Percentiles rank a stretch among this genome's conserved stretches.
Evolutionary conservation across 2,113 vertebrate genomes (phyloP).

Genomic region (Peromyscus maniculatus): DNA sequence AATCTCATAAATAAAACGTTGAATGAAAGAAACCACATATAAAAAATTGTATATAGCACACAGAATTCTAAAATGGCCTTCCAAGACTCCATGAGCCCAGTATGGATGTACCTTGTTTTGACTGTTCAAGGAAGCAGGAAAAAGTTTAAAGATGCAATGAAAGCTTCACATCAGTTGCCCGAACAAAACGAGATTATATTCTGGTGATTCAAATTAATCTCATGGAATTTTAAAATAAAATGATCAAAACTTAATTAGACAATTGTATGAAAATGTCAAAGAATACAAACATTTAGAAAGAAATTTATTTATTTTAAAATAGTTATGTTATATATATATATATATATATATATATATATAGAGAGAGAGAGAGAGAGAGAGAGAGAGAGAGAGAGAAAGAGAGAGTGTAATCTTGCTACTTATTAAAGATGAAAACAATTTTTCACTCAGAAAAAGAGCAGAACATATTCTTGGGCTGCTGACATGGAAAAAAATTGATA

Average conservation of each 20-base stretch:
- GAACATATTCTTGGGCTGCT: neutral
- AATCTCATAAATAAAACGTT: neutral
- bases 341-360: too few species aligned
- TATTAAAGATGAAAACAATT: neutral
- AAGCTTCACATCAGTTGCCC: constrained; percentile 17
- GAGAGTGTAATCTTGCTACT: neutral
- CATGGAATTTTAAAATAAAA: neutral
- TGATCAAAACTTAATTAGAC: neutral
- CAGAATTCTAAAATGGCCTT: neutral
- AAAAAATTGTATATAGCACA: neutral
- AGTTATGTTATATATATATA: neutral
- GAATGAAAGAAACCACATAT: neutral
- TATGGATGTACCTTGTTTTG: neutral
- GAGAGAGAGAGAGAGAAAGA: too few species aligned
- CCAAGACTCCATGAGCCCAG: neutral
- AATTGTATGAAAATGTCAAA: neutral
- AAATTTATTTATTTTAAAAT: neutral
- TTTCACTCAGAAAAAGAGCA: neutral
- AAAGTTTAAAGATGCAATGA: neutral
- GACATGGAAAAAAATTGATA: neutral
- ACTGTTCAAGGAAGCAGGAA: constrained; percentile 18
- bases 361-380: too few species aligned
- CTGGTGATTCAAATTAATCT: neutral
- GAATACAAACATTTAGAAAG: neutral
- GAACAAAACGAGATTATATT: constrained; percentile 42